Evolutionary conservation across 2,113 vertebrate species (phyloP), one percentile per base, ranked within the genome.

Genomic region (Balaeniceps rex): DNA sequence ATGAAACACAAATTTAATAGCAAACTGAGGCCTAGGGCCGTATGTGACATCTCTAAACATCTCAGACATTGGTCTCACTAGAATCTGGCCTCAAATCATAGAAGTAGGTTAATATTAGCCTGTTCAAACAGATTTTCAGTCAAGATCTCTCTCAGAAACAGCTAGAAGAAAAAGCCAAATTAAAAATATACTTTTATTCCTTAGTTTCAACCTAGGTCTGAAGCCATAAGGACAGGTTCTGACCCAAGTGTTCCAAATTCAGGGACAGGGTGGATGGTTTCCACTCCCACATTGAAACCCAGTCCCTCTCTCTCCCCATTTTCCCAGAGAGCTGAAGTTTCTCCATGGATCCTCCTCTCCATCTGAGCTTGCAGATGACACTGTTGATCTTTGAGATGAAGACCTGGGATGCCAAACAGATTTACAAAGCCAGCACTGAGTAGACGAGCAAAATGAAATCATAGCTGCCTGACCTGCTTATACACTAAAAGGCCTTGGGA

Each of bases 361-460:
- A 3, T 61, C 38, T 76, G 49, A 85, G 52, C 40, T 85, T 74
- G 54, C 57, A 96, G 63, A 49, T 51, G 70, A 72, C 84, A 69
- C 47, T 11, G 2, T 29, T 92, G 60, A 78, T 93, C 61, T 82
- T n/a, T 81, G 71, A 93, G 60, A 57, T 42, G 54, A 84, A 71
- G 86, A 92, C 47, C 74, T 90, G 78, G 65, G 88, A 92, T 97
- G 96, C 93, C 71, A 94, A 96, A 94, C 94, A 84, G 96, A 98
- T 97, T 91, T 96, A 95, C 92, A 97, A 88, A 95, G 83, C 87
- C 92, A 87, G 76, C 7, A 9, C 88, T 28, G 70, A 97, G 70
- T 19, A 96, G 75, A 95, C 10, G 51, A 97, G 44, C 91, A 97
- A 97, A 97, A 97, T 97, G 97, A 98, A 98, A 98, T 98, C 83